Base-by-base conservation (phyloP, 1,140 invertebrate genomes). In the Aricia agestis region DNA sequence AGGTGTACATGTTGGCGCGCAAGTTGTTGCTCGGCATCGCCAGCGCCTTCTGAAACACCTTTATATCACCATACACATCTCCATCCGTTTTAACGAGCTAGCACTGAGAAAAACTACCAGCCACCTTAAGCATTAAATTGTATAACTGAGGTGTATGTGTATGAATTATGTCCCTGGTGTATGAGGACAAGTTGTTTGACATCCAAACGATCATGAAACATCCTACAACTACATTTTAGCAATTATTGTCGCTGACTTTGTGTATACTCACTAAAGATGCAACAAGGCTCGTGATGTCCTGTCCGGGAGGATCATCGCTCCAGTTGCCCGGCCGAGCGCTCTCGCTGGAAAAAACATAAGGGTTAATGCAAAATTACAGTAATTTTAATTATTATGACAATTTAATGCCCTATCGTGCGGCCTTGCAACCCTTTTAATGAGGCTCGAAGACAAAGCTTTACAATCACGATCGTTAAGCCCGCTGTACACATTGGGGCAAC, bases 261-360 rank as follows among this genome's bases (percentile, higher is more conserved):
- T 52, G 9, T 52, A 41, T 45, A 81, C 86, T 88, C 81, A 90
- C 87, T 67, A 90, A 77, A 17, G 86, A 86, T 1, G 84, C 79
- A n/a, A 87, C 86, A 70, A 90, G 82, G 72, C 87, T 86, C 0
- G 81, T 80, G 31, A 89, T 82, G 7, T 81, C 82, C 19, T 82
- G 80, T 1, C 75, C 78, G 7, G 72, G 52, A 25, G 73, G 69
- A 17, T 83, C 81, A 1, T 84, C 81, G 5, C 72, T 67, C 85
- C 84, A 89, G 17, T 79, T 74, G 36, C 83, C 85, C 0, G 85
- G 84, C 45, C 81, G 83, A 32, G 88, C 86, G 69, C 76, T 83
- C 76, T 89, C 88, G 41, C 88, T 90, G 79, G 45, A 80, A 74
- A 66, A 72, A n/a, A 58, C 2, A 66, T 11, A 17, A 42, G 11